Evolutionary conservation across 2,888 invertebrate genomes (phyloP).

Genomic region (Drosophila phalerata): DNA sequence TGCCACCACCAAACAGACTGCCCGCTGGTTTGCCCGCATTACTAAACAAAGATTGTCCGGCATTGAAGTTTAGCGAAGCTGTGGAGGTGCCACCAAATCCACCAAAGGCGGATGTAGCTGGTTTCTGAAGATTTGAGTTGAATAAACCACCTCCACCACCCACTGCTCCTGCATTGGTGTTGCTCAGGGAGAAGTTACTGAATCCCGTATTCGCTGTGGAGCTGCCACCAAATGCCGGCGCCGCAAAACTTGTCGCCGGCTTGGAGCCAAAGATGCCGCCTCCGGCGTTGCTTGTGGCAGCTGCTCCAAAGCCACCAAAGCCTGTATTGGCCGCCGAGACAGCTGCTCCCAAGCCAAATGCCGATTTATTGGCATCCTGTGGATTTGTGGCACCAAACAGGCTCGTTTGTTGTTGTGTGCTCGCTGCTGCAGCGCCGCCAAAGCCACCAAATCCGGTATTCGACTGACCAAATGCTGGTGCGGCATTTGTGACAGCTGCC

Average conservation of each 20-base stretch:
- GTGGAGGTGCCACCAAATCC: conserved; percentile 86
- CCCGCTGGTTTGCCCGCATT: conserved; percentile 84
- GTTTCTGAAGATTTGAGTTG: conserved; percentile 84
- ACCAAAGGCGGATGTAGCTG: conserved; percentile 87
- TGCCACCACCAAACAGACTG: conserved; percentile 85
- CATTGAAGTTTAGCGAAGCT: conserved; percentile 84
- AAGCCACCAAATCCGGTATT: conserved; percentile 84
- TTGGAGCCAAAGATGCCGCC: conserved; percentile 83
- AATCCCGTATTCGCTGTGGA: conserved; percentile 82
- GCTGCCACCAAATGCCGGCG: conserved; percentile 83
- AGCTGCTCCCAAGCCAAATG: conserved; percentile 81
- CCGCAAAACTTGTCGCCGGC: conserved; percentile 85
- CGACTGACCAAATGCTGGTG: conserved; percentile 85
- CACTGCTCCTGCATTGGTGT: conserved; percentile 53
- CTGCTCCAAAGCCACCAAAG: conserved; percentile 84
- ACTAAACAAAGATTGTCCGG: conserved; percentile 86
- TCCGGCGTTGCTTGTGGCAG: conserved; percentile 85
- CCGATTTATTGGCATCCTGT: conserved; percentile 84
- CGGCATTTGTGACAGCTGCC: conserved; percentile 87
- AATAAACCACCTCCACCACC: conserved; percentile 79
- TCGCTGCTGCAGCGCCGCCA: too few relatives aligned
- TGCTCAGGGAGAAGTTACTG: conserved; percentile 76
- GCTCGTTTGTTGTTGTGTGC: conserved; percentile 72
- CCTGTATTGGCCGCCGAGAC: conserved; percentile 78
- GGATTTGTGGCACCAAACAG: conserved; percentile 80